phyloP scores from a whole-genome alignment of 2,888 invertebrate genomes.

The Augochlorella aurata region DNA sequence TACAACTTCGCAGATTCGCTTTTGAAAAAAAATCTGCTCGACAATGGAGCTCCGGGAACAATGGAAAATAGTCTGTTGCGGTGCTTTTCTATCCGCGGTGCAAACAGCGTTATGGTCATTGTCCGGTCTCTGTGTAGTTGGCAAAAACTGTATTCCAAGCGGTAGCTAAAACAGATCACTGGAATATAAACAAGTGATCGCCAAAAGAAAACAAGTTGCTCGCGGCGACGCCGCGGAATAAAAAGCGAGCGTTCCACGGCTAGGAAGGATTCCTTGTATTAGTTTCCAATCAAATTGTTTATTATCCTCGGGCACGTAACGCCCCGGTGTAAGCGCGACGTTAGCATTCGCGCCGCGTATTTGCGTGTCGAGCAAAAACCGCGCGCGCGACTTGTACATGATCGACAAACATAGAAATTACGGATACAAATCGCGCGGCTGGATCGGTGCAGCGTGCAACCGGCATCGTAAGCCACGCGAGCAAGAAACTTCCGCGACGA shows the following conservation, averaged over 20 bases:
- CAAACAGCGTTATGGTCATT: no score
- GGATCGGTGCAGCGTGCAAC: neutral
- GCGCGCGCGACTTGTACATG: constrained; percentile 22
- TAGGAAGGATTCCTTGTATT: neutral
- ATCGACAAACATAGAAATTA: constrained; percentile 46
- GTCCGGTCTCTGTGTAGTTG: no score
- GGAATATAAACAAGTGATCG: neutral
- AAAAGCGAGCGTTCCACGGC: neutral
- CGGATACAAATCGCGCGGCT: constrained; percentile 36
- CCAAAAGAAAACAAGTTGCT: no score
- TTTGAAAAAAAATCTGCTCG: no score
- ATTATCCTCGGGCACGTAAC: neutral
- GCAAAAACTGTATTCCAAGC: no score
- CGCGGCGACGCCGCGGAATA: neutral
- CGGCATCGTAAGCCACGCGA: neutral
- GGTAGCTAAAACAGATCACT: neutral
- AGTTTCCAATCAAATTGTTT: neutral
- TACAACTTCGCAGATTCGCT: no score
- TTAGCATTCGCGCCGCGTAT: constrained; percentile 13
- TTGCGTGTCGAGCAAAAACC: constrained; percentile 16
- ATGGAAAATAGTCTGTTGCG: no score
- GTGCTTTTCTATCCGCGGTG: no score
- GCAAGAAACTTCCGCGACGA: constrained; percentile 9
- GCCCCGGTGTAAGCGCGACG: neutral
- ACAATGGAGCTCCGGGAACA: no score